Evolutionary conservation across 2,113 vertebrate species (phyloP), one percentile per base, ranked within the genome.

Genomic region (Cercopithecus mona): DNA sequence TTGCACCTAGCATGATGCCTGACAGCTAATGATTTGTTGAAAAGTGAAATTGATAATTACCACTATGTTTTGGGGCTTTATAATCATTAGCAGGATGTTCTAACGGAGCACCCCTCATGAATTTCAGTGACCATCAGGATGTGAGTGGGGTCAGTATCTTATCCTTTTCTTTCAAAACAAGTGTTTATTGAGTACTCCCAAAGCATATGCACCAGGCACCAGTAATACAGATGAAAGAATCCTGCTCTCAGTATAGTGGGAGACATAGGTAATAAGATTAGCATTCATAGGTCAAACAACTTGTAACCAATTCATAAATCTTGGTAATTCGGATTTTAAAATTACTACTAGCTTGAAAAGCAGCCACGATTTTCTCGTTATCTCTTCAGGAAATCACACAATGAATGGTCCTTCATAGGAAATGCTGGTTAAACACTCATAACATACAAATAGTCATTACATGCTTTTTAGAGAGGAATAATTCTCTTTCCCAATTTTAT

Each of bases 341-440:
- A 94, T 87, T n/a, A 94, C 18, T 84, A 80, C 66, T 55, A 45
- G 27, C 78, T 78, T 92, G 59, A 94, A 93, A 93, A 81, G 50
- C 18, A 14, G 8, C 23, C 27, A 79, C 11, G 0, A 38, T 79
- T 96, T 93, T 96, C 70, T 87, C 70, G 12, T 30, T 64, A 14
- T 64, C 61, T 95, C 76, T 95, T 92, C 32, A 95, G 83, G 66
- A 94, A 96, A 55, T 72, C 25, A 95, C n/a, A 96, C 8, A 87
- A 76, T 78, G 17, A 87, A 82, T 78, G 22, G 27, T 66, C 87
- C 35, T 85, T n/a, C 17, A 8, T 11, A 38, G 70, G 35, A 88
- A 79, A 91, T 22, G 10, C 1, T 61, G 11, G 25, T 83, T 59
- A 66, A 92, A 80, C 20, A 59, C 25, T 88, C 88, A 50, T 61